A percentile compares a stretch with the other conserved stretches of the same genome.
These are phyloP conservation scores for Linnaemya tessellans DNA, from an alignment of 2,888 invertebrate species.

Conservation along the genomic window DNA sequence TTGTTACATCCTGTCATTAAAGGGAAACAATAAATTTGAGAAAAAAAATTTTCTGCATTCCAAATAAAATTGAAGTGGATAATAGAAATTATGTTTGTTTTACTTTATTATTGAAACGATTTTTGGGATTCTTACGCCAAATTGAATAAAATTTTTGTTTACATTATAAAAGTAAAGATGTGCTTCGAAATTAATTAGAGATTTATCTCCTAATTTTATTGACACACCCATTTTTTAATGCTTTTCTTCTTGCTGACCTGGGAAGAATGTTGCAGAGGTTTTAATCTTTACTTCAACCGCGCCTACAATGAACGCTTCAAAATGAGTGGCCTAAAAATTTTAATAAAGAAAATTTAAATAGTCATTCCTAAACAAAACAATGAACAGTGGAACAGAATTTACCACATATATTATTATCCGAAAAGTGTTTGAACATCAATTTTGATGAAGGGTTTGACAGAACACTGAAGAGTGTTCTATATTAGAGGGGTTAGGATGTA, in stretches of 20 bases:
- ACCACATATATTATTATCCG: neutral
- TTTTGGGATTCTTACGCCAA: neutral
- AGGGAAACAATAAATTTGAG: neutral
- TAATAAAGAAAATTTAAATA: neutral
- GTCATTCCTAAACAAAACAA: neutral
- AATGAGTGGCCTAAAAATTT: neutral
- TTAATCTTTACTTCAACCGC: neutral
- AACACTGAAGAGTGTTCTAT: too few species aligned
- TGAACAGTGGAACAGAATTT: neutral
- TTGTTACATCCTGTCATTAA: constrained; percentile 44
- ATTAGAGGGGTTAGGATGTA: too few species aligned
- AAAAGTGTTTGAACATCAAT: neutral
- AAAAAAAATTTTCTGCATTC: constrained; percentile 20
- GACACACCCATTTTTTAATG: constrained; percentile 65
- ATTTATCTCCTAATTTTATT: constrained; percentile 35
- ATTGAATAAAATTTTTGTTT: neutral
- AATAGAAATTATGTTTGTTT: constrained; percentile 21
- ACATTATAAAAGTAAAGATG: too few species aligned
- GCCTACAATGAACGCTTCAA: neutral
- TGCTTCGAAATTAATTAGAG: neutral
- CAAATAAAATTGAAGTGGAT: constrained; percentile 35
- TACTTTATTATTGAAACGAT: neutral
- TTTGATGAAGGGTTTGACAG: too few species aligned
- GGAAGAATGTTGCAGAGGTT: neutral
- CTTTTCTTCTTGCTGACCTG: neutral